Evolutionary conservation across 2,113 vertebrate species (phyloP).

Genomic region (Leucosticte australis): DNA sequence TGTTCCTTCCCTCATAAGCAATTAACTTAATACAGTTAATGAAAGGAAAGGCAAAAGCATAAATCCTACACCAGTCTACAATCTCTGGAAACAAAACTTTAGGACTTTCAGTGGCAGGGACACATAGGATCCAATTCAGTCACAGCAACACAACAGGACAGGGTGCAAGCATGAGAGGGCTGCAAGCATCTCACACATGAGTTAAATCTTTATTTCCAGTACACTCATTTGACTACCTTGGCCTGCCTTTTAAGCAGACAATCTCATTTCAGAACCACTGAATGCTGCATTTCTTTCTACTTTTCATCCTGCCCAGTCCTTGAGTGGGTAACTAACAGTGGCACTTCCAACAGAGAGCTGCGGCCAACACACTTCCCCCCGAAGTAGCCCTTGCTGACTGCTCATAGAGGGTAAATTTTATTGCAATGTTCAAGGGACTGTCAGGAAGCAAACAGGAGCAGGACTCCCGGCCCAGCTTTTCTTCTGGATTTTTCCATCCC

Average conservation of each 20-base stretch:
- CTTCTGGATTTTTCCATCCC: neutral
- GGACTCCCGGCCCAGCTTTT: neutral
- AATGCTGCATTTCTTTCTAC: accelerated
- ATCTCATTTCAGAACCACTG: neutral
- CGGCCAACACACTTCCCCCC: neutral
- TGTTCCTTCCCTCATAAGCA: neutral
- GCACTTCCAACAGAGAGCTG: neutral
- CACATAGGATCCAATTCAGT: accelerated
- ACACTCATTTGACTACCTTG: neutral
- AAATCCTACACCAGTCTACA: neutral
- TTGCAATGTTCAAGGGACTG: neutral
- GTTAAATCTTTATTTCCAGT: neutral
- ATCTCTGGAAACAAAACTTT: neutral
- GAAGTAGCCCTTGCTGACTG: neutral
- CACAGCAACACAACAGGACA: neutral
- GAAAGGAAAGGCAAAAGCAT: neutral
- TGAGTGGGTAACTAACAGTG: neutral
- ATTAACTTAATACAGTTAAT: neutral
- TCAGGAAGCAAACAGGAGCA: neutral
- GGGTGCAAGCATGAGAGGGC: accelerated
- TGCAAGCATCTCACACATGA: neutral
- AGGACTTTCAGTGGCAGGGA: neutral
- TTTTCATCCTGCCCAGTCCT: neutral
- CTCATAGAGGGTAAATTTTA: neutral
- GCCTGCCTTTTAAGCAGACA: neutral